These are phyloP conservation scores for Hirundo rustica DNA, from an alignment of 2,797 vertebrate genomes.

Conservation along the genomic window DNA sequence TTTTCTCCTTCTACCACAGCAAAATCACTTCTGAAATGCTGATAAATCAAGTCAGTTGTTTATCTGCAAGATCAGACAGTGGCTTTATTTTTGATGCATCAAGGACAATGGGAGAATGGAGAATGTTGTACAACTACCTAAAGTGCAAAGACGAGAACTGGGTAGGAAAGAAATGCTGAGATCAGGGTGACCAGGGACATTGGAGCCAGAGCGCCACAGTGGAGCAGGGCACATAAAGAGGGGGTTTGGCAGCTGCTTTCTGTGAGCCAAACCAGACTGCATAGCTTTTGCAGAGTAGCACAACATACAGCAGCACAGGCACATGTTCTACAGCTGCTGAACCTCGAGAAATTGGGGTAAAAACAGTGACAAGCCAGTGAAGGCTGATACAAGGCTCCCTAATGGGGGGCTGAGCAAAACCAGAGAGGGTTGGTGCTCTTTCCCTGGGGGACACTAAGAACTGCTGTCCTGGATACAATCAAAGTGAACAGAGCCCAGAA, in stretches of 20 bases:
- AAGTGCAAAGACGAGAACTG: neutral
- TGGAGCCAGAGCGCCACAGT: accelerated
- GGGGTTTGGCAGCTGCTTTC: neutral
- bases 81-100: neutral
- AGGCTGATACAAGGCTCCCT: accelerated
- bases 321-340: accelerated
- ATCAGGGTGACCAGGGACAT: too few species aligned
- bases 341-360: neutral
- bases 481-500: neutral
- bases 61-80: neutral
- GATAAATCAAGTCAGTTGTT: neutral
- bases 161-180: neutral
- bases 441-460: too few species aligned
- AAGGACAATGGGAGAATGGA: neutral
- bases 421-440: neutral
- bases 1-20: accelerated
- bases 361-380: too few species aligned
- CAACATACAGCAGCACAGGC: accelerated
- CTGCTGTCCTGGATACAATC: neutral
- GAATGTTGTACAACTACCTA: neutral
- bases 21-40: neutral
- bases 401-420: accelerated
- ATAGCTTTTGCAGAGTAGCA: accelerated
- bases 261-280: neutral
- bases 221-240: accelerated